Percentiles rank a stretch among this genome's conserved stretches.
phyloP scores from a whole-genome alignment of 2,113 vertebrate species.

The Alexandromys fortis region DNA sequence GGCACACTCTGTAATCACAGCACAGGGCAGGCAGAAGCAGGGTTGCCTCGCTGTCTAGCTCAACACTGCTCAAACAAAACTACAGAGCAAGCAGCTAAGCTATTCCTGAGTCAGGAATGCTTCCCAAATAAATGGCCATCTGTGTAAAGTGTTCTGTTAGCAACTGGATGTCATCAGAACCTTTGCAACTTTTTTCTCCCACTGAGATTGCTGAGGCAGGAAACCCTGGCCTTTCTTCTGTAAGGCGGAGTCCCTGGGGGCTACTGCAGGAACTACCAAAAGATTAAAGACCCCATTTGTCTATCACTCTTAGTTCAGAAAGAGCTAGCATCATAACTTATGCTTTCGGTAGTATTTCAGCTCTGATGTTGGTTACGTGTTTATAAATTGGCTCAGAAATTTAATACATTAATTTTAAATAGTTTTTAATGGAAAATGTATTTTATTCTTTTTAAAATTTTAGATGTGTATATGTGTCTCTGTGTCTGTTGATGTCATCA shows the following conservation, averaged over 20 bases:
- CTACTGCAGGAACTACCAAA: background rate
- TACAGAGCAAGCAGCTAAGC: conserved; percentile 26
- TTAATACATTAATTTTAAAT: conserved; percentile 59
- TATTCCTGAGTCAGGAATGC: conserved; percentile 1
- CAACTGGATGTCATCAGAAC: background rate
- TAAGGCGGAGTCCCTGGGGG: conserved; percentile 8
- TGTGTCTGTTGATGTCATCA: background rate
- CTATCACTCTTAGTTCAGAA: conserved; percentile 12
- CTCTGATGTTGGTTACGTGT: conserved; percentile 43
- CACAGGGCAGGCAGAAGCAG: background rate
- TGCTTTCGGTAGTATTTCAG: conserved; percentile 42
- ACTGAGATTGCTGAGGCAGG: background rate
- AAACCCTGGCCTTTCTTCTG: background rate
- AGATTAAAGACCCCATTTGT: background rate
- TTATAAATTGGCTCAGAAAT: conserved; percentile 7
- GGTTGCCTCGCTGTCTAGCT: background rate
- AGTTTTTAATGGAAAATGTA: conserved; percentile 14
- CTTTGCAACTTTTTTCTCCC: background rate
- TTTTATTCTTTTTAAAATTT: background rate
- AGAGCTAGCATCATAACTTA: background rate
- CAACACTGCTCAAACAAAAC: background rate
- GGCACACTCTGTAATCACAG: background rate
- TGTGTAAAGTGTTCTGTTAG: conserved; percentile 13
- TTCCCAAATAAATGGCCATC: conserved; percentile 25
- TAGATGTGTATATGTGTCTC: background rate